These are phyloP conservation scores for Nilaparvata lugens DNA, from an alignment of 1,140 invertebrate species.

Conservation along the genomic window DNA sequence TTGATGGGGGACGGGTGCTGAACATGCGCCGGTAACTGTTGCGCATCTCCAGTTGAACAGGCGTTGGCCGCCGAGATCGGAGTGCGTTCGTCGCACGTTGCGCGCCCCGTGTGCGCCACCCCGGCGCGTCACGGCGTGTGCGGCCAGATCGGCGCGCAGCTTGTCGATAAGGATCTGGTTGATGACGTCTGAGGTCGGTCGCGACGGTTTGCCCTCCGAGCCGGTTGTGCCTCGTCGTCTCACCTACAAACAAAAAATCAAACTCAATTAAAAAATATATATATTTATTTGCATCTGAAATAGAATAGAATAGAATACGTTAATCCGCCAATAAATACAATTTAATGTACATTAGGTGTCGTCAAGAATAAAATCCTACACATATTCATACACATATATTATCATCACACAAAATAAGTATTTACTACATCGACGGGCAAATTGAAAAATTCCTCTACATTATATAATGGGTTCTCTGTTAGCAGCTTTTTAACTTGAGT, in stretches of 20 bases:
- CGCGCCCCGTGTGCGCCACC: constrained; percentile 37
- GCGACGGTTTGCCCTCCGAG: constrained; percentile 29
- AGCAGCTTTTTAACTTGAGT: too few species aligned
- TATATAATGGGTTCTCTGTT: too few species aligned
- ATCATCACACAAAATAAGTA: too few species aligned
- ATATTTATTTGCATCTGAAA: too few species aligned
- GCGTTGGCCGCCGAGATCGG: constrained; percentile 48
- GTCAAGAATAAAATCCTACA: too few species aligned
- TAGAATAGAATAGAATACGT: too few species aligned
- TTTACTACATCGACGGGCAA: too few species aligned
- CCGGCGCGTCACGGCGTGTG: constrained; percentile 29
- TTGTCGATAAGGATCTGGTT: constrained; percentile 51
- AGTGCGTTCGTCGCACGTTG: constrained; percentile 47
- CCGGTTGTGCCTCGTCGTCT: constrained; percentile 23
- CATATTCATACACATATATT: too few species aligned
- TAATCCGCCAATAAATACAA: too few species aligned
- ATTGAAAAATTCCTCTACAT: too few species aligned
- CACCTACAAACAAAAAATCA: constrained; percentile 23
- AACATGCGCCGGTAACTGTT: constrained; percentile 45
- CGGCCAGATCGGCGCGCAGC: constrained; percentile 47
- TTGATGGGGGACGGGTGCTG: constrained; percentile 53
- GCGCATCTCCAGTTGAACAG: constrained; percentile 45
- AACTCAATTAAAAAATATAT: too few species aligned
- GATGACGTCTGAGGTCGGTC: constrained; percentile 50
- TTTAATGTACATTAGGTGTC: too few species aligned